These are phyloP conservation scores for Apodemus sylvaticus DNA, from an alignment of 2,113 vertebrate species.

Conservation along the genomic window DNA sequence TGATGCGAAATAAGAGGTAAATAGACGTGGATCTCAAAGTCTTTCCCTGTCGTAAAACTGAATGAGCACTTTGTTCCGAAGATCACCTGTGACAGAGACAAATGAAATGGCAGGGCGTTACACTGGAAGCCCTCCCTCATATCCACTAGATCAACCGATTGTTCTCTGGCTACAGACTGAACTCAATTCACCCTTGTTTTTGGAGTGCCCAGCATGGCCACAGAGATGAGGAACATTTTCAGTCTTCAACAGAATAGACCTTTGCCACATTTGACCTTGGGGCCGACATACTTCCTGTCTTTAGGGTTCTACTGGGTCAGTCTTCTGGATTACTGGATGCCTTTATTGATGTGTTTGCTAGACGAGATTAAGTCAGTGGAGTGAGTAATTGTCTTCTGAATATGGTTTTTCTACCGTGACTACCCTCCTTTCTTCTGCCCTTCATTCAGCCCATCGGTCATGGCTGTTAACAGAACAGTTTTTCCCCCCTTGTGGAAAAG, in stretches of 20 bases:
- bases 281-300: background rate
- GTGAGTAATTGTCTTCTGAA: background rate
- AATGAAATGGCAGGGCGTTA: background rate
- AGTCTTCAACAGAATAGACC: background rate
- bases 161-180: background rate
- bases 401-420: background rate
- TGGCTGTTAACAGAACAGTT: background rate
- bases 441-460: background rate
- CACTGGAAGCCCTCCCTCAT: background rate
- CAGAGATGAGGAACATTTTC: background rate
- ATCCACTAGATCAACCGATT: background rate
- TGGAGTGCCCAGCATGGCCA: background rate
- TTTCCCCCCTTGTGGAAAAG: background rate
- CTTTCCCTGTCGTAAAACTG: background rate
- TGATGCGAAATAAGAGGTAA: background rate
- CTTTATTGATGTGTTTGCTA: background rate
- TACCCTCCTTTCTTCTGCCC: background rate
- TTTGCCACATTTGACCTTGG: constrained; percentile 34
- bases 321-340: background rate
- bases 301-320: background rate
- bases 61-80: constrained; percentile 35
- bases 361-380: constrained; percentile 12
- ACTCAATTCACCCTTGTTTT: background rate
- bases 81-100: constrained; percentile 41
- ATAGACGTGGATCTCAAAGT: background rate